These are phyloP conservation scores for Meloe dianella DNA, from an alignment of 2,888 invertebrate species.

Conservation along the genomic window DNA sequence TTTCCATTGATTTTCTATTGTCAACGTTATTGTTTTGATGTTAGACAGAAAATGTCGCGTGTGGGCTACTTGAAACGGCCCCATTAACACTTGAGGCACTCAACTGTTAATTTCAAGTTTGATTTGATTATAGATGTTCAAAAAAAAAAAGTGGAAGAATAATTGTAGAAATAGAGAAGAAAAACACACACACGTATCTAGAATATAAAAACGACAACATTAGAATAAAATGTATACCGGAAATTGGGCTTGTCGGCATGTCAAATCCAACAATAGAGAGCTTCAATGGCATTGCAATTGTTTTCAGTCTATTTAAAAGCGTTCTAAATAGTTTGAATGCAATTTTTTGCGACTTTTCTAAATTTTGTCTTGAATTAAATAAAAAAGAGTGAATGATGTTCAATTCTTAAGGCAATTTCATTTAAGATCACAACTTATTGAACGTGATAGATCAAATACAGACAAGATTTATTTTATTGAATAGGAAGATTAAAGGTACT, in stretches of 20 bases:
- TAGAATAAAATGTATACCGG: not conserved
- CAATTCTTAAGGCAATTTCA: too few relatives aligned
- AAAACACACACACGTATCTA: not conserved
- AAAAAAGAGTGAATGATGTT: too few relatives aligned
- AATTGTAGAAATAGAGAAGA: not conserved
- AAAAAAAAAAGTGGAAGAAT: too few relatives aligned
- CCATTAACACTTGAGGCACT: conserved; percentile 3
- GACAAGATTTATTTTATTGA: conserved; percentile 1
- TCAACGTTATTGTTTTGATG: not conserved
- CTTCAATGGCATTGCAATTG: conserved; percentile 9
- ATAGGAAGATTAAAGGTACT: not conserved
- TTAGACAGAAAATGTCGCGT: not conserved
- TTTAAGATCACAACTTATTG: not conserved
- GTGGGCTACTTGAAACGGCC: conserved; percentile 1
- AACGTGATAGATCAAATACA: conserved; percentile 3
- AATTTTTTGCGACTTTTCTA: not conserved
- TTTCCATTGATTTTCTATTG: not conserved
- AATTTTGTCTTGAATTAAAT: too few relatives aligned
- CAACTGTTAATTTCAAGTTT: not conserved
- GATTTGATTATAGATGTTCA: not conserved
- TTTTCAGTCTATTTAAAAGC: not conserved
- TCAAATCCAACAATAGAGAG: conserved; percentile 1
- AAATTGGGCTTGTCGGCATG: conserved; percentile 12
- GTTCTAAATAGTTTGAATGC: not conserved
- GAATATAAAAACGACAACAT: conserved; percentile 6